Percentiles rank a stretch among this genome's conserved stretches.
Evolutionary conservation across 2,113 vertebrate species (phyloP).

Genomic region (Pavo muticus): DNA sequence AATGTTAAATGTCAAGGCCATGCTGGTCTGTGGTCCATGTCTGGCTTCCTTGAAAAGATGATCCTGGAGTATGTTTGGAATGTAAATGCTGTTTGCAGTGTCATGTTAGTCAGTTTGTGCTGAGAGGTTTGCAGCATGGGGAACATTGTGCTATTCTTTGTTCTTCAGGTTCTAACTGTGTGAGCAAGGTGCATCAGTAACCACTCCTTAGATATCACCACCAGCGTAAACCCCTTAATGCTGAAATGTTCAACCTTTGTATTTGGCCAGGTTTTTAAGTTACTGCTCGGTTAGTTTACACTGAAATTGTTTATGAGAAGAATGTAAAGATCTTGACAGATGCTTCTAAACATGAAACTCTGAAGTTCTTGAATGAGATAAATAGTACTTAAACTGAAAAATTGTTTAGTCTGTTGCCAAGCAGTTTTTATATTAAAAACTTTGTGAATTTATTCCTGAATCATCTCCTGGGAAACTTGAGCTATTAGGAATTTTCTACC

Average conservation of each 20-base stretch:
- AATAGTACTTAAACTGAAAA: neutral
- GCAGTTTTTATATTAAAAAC: neutral
- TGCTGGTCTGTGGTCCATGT: neutral
- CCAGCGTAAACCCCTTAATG: neutral
- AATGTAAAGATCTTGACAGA: neutral
- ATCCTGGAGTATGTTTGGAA: neutral
- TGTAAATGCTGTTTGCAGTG: slow-evolving; percentile 6
- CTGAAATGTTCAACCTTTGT: neutral
- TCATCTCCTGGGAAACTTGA: neutral
- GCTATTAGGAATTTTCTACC: neutral
- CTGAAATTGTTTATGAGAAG: neutral
- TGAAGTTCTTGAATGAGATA: neutral
- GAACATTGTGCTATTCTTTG: fast-evolving
- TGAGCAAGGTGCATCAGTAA: neutral
- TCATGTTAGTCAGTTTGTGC: neutral
- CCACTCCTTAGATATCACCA: neutral
- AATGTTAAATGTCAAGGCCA: neutral
- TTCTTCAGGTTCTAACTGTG: neutral
- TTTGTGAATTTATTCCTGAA: neutral
- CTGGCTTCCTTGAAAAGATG: neutral
- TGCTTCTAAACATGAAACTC: neutral
- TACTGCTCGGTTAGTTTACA: neutral
- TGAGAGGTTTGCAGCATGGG: neutral
- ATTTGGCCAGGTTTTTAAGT: neutral
- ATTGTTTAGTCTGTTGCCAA: neutral